These are phyloP conservation scores for Rhinatrema bivittatum DNA, from an alignment of 2,797 vertebrate genomes.

Conservation along the genomic window DNA sequence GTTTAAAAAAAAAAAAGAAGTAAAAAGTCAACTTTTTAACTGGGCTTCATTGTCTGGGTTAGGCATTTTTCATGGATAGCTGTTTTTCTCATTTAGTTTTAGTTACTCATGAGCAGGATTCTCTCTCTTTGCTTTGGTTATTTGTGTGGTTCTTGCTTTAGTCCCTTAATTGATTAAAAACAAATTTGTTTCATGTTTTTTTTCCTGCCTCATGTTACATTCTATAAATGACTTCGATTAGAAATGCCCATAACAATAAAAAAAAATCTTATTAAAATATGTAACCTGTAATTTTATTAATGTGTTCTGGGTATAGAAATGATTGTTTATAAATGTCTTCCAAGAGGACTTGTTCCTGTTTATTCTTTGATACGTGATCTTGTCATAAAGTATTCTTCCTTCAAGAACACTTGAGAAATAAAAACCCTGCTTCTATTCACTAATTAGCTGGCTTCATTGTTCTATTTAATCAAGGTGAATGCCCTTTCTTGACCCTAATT, in stretches of 20 bases:
- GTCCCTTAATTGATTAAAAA: too few relatives aligned
- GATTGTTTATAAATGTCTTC: constrained; percentile 34
- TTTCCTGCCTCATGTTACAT: too few relatives aligned
- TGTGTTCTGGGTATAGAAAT: constrained; percentile 16
- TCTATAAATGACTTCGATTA: background rate
- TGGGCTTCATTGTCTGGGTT: too few relatives aligned
- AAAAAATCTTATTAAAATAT: background rate
- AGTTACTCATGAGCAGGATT: too few relatives aligned
- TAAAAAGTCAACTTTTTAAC: too few relatives aligned
- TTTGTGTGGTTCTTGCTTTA: too few relatives aligned
- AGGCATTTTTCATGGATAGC: too few relatives aligned
- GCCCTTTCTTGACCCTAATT: constrained; percentile 12
- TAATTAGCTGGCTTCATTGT: constrained; percentile 48
- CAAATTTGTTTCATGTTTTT: too few relatives aligned
- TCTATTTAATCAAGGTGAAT: constrained; percentile 28
- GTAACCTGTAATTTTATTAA: constrained; percentile 8
- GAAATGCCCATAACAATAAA: background rate
- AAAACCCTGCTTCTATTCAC: constrained; percentile 29
- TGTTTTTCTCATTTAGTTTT: too few relatives aligned
- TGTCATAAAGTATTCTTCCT: constrained; percentile 26
- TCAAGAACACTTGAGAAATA: constrained; percentile 36
- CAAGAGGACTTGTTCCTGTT: constrained; percentile 40
- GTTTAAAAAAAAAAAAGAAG: too few relatives aligned
- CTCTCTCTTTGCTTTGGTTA: too few relatives aligned
- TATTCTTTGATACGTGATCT: constrained; percentile 43